phyloP scores from a whole-genome alignment of 2,888 invertebrate genomes.

The Catocala fraxini region DNA sequence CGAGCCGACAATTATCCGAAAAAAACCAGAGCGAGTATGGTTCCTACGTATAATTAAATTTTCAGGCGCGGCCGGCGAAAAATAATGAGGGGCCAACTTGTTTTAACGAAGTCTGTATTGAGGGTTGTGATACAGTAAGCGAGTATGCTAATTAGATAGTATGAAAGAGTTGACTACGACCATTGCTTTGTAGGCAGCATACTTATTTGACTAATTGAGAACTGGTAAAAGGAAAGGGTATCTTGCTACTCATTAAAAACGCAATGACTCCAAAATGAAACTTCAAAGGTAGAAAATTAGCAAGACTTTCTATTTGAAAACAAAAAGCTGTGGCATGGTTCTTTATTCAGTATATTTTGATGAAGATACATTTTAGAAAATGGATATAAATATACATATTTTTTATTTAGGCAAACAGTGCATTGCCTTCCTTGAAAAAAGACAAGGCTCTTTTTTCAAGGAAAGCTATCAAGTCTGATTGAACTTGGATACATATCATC shows the following conservation, averaged over 20 bases:
- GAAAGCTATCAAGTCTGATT: too few species aligned
- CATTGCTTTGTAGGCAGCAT: constrained; percentile 3
- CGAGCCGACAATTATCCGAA: not conserved
- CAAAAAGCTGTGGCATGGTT: too few species aligned
- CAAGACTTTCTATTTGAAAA: too few species aligned
- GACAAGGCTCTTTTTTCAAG: too few species aligned
- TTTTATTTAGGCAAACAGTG: too few species aligned
- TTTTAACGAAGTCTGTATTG: constrained; percentile 38
- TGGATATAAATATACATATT: too few species aligned
- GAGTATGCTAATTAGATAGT: constrained; percentile 39
- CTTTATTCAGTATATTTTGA: too few species aligned
- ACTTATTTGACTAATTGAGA: not conserved
- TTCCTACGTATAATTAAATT: constrained; percentile 32
- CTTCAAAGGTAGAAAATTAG: too few species aligned
- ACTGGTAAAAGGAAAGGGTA: not conserved
- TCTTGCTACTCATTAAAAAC: not conserved
- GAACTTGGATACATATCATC: too few species aligned
- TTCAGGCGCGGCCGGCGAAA: constrained; percentile 31
- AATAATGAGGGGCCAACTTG: constrained; percentile 41
- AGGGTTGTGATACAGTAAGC: constrained; percentile 15
- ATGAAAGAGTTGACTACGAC: constrained; percentile 8
- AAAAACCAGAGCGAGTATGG: not conserved
- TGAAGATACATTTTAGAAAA: too few species aligned
- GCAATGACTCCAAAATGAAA: too few species aligned
- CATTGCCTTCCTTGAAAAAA: too few species aligned